Evolutionary conservation across 2,797 vertebrate genomes (phyloP).

Genomic region (Sebastes ruberrimus): DNA sequence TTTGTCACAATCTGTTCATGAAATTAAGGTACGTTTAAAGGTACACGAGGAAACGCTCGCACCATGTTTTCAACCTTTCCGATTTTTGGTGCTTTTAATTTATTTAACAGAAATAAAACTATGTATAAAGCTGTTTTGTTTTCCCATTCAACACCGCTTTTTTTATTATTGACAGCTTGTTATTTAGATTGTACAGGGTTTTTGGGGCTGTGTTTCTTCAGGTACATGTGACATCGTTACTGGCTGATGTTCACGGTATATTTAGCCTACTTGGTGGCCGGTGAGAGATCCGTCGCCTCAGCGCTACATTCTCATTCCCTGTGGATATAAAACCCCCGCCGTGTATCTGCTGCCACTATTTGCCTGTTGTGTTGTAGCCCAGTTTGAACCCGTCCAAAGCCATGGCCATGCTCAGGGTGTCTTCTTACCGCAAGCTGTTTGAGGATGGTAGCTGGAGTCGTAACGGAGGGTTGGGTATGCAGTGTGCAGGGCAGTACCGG

Average conservation of each 20-base stretch:
- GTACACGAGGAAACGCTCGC: conserved; percentile 66
- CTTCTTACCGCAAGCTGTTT: conserved; percentile 83
- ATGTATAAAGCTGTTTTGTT: conserved; percentile 39
- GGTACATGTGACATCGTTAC: conserved; percentile 69
- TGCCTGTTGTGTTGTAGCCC: conserved; percentile 21
- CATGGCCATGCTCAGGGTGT: conserved; percentile 82
- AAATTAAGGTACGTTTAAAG: conserved; percentile 67
- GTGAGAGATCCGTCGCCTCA: conserved; percentile 65
- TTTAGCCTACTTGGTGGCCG: conserved; percentile 47
- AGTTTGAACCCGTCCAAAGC: conserved; percentile 10
- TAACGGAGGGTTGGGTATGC: conserved; percentile 27
- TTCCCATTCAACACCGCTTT: background rate
- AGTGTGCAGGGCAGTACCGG: conserved; percentile 63
- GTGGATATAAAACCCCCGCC: conserved; percentile 69
- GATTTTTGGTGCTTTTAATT: conserved; percentile 83
- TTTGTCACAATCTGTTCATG: conserved; percentile 56
- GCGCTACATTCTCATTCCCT: conserved; percentile 71
- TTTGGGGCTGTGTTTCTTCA: conserved; percentile 30
- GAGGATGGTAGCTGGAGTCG: conserved; percentile 69
- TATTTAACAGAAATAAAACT: conserved; percentile 86
- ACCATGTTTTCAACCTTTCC: conserved; percentile 62
- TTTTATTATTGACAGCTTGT: background rate
- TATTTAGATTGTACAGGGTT: background rate
- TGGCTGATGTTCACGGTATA: conserved; percentile 70
- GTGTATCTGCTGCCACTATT: conserved; percentile 26